These are phyloP conservation scores for Petrocephalus microphthalmus DNA, from an alignment of 2,113 vertebrate genomes.

Conservation along the genomic window DNA sequence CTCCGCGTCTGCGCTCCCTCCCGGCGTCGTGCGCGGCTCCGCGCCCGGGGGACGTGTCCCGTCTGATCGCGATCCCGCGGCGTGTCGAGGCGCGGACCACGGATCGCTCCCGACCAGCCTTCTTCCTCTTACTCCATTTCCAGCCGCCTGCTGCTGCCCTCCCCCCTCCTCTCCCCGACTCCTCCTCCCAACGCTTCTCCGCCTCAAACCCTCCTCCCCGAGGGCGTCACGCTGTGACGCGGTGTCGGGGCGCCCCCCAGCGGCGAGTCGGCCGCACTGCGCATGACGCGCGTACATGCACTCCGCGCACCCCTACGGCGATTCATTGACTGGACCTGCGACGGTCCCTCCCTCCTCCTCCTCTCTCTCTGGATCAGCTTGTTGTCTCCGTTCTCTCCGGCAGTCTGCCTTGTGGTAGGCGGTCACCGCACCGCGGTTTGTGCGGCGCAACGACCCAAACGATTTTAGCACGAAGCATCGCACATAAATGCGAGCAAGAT, in stretches of 20 bases:
- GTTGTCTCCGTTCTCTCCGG: not conserved
- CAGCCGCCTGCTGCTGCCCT: conserved; percentile 23
- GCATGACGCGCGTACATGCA: conserved; percentile 5
- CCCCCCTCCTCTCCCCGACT: conserved; percentile 13
- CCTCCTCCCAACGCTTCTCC: conserved; percentile 24
- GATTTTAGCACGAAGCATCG: not conserved
- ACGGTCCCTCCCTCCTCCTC: not conserved
- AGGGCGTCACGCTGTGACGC: conserved; percentile 20
- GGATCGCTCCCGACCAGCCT: conserved; percentile 14
- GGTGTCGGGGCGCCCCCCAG: conserved; percentile 14
- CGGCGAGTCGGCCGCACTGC: not conserved
- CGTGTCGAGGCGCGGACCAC: conserved; percentile 12
- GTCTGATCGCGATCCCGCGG: conserved; percentile 7
- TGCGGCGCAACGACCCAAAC: not conserved
- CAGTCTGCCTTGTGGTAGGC: not conserved
- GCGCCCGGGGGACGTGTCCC: not conserved
- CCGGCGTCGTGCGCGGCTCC: not conserved
- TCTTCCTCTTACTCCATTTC: conserved; percentile 27
- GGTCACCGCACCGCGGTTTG: not conserved
- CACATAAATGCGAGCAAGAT: not conserved
- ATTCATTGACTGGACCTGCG: conserved; percentile 22
- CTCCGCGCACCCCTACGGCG: not conserved
- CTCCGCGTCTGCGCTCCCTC: not conserved
- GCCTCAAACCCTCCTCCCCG: conserved; percentile 30
- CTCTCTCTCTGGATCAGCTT: not conserved